A percentile compares a stretch with the other conserved stretches of the same genome.
These are phyloP conservation scores for Melanotaenia duboulayi DNA, from an alignment of 2,113 vertebrate genomes.

Conservation along the genomic window DNA sequence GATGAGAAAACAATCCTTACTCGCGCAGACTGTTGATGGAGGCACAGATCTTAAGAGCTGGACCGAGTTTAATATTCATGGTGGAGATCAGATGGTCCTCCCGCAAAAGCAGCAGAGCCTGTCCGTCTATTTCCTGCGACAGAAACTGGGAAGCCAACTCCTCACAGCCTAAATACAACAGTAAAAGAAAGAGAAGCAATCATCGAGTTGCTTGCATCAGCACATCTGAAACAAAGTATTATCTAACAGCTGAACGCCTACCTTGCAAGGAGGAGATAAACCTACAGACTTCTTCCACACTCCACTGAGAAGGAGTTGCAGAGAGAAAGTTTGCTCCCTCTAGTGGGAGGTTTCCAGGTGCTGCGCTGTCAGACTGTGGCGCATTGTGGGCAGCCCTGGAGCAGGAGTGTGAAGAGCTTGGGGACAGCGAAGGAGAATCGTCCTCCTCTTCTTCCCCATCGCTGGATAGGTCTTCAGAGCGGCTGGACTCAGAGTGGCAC, in stretches of 20 bases:
- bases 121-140: slow-evolving; percentile 97
- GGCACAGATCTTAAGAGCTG: slow-evolving; percentile 98
- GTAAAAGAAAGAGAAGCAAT: background rate
- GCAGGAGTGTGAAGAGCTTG: slow-evolving; percentile 89
- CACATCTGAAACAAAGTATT: background rate
- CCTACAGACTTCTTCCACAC: slow-evolving; percentile 94
- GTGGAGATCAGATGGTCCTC: slow-evolving; percentile 99
- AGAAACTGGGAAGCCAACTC: slow-evolving; percentile 95
- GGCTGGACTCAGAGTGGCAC: slow-evolving; percentile 95
- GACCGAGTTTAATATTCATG: slow-evolving; percentile 98
- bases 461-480: slow-evolving; percentile 94
- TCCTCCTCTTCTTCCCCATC: slow-evolving; percentile 91
- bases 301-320: slow-evolving; percentile 92
- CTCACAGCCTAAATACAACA: slow-evolving; percentile 88
- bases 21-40: slow-evolving; percentile 97
- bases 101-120: slow-evolving; percentile 93
- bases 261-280: slow-evolving; percentile 98
- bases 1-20: slow-evolving; percentile 57
- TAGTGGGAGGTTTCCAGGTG: slow-evolving; percentile 85
- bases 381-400: slow-evolving; percentile 86
- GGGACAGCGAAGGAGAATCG: slow-evolving; percentile 90
- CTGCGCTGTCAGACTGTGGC: slow-evolving; percentile 80
- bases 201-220: background rate
- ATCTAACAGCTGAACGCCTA: slow-evolving; percentile 50
- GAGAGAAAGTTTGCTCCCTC: slow-evolving; percentile 91